Evolutionary conservation across 2,113 vertebrate species (phyloP).

Genomic region (Tapirus terrestris): DNA sequence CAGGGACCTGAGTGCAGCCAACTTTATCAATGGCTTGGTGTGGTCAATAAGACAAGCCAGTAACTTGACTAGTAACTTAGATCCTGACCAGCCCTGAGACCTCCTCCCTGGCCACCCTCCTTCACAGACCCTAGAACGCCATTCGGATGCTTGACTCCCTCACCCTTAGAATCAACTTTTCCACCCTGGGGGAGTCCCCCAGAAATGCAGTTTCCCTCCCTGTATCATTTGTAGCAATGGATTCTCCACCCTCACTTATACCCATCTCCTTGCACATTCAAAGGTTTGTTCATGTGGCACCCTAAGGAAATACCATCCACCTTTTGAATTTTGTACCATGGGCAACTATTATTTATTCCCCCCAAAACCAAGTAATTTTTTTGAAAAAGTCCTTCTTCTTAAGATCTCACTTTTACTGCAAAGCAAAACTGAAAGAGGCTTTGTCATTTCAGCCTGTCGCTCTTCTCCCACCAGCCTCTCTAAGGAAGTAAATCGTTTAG

Average conservation of each 20-base stretch:
- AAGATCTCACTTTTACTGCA: background rate
- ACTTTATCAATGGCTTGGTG: background rate
- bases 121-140: background rate
- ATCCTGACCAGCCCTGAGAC: background rate
- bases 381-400: background rate
- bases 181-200: background rate
- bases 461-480: background rate
- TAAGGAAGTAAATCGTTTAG: background rate
- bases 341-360: background rate
- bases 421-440: background rate
- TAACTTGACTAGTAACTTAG: background rate
- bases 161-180: background rate
- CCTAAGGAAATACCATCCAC: background rate
- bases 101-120: background rate
- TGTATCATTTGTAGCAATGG: background rate
- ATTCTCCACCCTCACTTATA: background rate
- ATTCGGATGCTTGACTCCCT: background rate
- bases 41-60: background rate
- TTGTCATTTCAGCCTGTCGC: background rate
- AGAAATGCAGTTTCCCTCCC: background rate
- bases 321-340: background rate
- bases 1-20: background rate
- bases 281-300: rapidly evolving
- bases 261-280: background rate
- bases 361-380: background rate